Percentiles rank a stretch among this genome's conserved stretches.
These are phyloP conservation scores for Chlorodrepanis virens DNA, from an alignment of 2,113 vertebrate species.

Conservation along the genomic window DNA sequence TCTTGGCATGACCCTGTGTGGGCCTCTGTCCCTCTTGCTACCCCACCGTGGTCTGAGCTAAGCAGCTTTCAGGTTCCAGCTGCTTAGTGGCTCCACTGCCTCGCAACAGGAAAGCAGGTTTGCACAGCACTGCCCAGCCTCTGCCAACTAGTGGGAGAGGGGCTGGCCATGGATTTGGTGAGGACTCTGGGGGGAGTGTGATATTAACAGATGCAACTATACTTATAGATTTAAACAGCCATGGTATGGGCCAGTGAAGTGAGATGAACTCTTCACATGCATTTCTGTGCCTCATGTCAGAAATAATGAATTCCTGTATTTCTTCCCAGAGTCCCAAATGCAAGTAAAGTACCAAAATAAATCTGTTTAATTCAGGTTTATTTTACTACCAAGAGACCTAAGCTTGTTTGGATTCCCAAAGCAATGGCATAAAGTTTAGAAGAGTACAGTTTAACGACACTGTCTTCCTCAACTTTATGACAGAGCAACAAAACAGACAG, in stretches of 20 bases:
- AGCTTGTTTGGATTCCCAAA: slow-evolving; percentile 13
- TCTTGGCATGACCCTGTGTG: background rate
- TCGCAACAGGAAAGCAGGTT: background rate
- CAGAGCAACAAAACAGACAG: background rate
- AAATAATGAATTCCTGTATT: slow-evolving; percentile 14
- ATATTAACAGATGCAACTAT: background rate
- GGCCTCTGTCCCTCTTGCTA: background rate
- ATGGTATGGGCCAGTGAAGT: background rate
- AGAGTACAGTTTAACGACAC: background rate
- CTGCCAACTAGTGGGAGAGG: background rate
- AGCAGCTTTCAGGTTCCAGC: slow-evolving; percentile 27
- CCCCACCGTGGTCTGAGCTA: background rate
- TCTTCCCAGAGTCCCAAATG: background rate
- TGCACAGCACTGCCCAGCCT: background rate
- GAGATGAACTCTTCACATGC: background rate
- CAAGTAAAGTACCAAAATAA: slow-evolving; percentile 23
- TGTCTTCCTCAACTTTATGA: background rate
- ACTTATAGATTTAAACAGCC: background rate
- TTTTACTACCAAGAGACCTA: background rate
- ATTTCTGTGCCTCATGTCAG: background rate
- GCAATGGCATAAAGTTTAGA: background rate
- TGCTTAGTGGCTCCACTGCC: slow-evolving; percentile 14
- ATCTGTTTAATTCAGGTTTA: slow-evolving; percentile 5
- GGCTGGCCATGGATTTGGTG: background rate
- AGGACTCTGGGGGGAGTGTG: background rate